Conservation (phyloP, 2,888 invertebrate species). For the Arctia plantaginis region DNA sequence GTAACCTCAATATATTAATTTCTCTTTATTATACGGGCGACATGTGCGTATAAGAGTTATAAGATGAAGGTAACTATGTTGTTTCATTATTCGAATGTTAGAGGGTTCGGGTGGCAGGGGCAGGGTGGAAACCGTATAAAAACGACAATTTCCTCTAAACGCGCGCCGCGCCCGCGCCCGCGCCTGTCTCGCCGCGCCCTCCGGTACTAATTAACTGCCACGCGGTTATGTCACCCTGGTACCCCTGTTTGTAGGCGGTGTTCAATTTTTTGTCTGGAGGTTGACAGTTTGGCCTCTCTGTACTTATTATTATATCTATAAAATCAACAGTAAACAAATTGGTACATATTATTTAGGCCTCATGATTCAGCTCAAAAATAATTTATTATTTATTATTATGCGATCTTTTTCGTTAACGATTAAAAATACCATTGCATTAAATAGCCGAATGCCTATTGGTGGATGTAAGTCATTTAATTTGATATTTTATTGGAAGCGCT, state of each 20-base stretch:
- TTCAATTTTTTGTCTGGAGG: constrained; percentile 64
- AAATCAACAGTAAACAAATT: not conserved
- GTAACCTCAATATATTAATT: constrained; percentile 76
- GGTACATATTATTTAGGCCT: not conserved
- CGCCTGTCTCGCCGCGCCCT: constrained; percentile 83
- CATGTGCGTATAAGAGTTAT: constrained; percentile 82
- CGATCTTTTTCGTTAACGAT: not conserved
- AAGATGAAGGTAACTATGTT: constrained; percentile 82
- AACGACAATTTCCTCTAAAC: constrained; percentile 86
- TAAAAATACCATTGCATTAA: too few relatives aligned
- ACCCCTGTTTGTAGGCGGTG: constrained; percentile 75
- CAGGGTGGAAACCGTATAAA: constrained; percentile 83
- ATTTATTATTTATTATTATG: too few relatives aligned
- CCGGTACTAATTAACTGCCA: constrained; percentile 84
- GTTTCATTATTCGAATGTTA: constrained; percentile 81
- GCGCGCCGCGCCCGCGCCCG: constrained; percentile 82
- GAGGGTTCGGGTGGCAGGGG: constrained; percentile 59
- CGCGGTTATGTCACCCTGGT: constrained; percentile 85
- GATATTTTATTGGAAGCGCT: too few relatives aligned
- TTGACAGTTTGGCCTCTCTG: constrained; percentile 62
- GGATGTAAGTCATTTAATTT: too few relatives aligned
- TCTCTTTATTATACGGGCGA: constrained; percentile 78
- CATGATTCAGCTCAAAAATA: too few relatives aligned
- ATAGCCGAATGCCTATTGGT: too few relatives aligned
- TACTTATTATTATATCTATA: not conserved